Conservation (phyloP, 2,797 vertebrate species). For the Neosilurus hyrtlii region DNA sequence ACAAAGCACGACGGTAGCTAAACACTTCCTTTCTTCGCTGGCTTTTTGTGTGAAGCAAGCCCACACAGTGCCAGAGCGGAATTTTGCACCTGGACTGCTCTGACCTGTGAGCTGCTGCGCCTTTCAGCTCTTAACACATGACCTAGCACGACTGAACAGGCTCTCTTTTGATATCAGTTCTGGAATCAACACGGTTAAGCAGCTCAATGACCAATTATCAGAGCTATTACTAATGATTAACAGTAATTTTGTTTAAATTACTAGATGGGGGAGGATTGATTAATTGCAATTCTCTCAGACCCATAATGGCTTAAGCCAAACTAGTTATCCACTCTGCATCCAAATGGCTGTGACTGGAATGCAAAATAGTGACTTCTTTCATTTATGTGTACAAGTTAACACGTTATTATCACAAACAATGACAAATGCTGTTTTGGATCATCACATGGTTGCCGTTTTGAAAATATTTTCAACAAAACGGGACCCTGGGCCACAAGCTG, state of each 20-base stretch:
- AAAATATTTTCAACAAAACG: constrained; percentile 25
- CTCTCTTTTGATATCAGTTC: constrained; percentile 51
- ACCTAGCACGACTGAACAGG: constrained; percentile 45
- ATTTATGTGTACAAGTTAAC: constrained; percentile 33
- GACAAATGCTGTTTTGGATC: constrained; percentile 34
- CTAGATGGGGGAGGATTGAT: constrained; percentile 44
- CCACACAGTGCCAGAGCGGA: constrained; percentile 49
- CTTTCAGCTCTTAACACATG: constrained; percentile 54
- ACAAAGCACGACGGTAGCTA: constrained; percentile 52
- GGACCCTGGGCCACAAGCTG: constrained; percentile 30
- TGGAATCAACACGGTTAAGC: constrained; percentile 51
- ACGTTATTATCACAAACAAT: constrained; percentile 41
- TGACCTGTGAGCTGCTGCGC: constrained; percentile 49
- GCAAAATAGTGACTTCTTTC: constrained; percentile 23
- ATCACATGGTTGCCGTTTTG: constrained; percentile 8
- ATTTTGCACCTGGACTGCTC: constrained; percentile 54
- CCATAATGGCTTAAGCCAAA: constrained; percentile 40
- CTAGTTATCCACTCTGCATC: constrained; percentile 33
- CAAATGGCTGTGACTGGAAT: constrained; percentile 37
- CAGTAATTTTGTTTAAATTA: constrained; percentile 58
- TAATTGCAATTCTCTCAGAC: constrained; percentile 48
- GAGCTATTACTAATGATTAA: constrained; percentile 58
- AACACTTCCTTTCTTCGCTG: constrained; percentile 53
- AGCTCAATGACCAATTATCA: constrained; percentile 57
- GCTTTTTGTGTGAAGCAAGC: constrained; percentile 44